A percentile compares a stretch with the other conserved stretches of the same genome.
phyloP scores from a whole-genome alignment of 2,888 invertebrate genomes.

The Seira sanloemensis region DNA sequence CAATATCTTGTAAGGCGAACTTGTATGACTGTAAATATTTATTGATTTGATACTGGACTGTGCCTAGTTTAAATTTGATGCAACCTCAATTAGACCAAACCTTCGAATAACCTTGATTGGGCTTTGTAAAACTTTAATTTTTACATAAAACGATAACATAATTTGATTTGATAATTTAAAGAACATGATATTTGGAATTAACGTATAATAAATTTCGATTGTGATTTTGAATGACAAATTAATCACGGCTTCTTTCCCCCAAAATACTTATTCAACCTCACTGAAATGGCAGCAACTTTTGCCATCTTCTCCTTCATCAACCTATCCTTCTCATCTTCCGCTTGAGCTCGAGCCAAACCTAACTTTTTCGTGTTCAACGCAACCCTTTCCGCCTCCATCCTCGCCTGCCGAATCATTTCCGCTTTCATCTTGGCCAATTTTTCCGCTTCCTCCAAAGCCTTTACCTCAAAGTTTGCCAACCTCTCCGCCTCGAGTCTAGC shows the following conservation, averaged over 20 bases:
- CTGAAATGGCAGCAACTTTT: neutral
- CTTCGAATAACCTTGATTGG: no score
- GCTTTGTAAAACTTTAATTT: no score
- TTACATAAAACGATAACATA: no score
- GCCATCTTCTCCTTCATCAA: neutral
- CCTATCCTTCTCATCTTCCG: neutral
- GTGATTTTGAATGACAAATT: no score
- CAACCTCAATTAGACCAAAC: no score
- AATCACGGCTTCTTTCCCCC: neutral
- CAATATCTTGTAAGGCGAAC: no score
- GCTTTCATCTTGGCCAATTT: neutral
- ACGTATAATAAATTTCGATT: no score
- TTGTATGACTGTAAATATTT: no score
- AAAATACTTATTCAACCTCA: neutral
- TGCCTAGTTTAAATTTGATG: no score
- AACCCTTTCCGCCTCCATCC: neutral
- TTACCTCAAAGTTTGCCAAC: neutral
- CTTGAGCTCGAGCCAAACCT: neutral
- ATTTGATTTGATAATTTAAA: no score
- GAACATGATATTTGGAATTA: no score
- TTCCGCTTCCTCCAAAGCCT: neutral
- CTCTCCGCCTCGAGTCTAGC: neutral
- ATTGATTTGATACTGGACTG: no score
- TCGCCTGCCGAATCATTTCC: neutral
- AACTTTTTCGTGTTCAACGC: neutral